Percentiles rank a stretch among this genome's conserved stretches.
Evolutionary conservation across 2,113 vertebrate species (phyloP).

Genomic region (Xiphorhynchus elegans): DNA sequence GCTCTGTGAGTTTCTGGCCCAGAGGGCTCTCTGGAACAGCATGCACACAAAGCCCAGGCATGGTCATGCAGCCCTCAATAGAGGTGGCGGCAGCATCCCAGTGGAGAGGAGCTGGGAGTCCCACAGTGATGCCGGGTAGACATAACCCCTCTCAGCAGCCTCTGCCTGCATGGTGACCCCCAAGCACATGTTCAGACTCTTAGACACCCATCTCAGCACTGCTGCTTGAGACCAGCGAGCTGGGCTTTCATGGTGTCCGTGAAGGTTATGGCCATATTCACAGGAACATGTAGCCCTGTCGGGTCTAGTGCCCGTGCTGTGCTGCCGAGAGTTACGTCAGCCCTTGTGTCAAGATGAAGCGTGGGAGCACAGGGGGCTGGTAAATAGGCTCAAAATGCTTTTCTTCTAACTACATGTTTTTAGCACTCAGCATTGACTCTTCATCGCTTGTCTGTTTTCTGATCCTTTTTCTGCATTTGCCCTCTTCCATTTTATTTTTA

Average conservation of each 20-base stretch:
- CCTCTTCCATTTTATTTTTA: conserved; percentile 8
- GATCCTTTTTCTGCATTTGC: conserved; percentile 10
- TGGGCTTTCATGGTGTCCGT: neutral
- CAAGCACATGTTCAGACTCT: fast-evolving
- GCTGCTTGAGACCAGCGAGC: neutral
- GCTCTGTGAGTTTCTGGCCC: neutral
- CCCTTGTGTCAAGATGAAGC: neutral
- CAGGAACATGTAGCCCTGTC: neutral
- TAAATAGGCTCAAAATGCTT: conserved; percentile 19
- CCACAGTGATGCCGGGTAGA: fast-evolving
- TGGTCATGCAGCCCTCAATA: fast-evolving
- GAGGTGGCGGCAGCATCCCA: neutral
- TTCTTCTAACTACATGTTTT: conserved; percentile 5
- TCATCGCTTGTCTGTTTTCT: neutral
- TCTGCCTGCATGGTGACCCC: fast-evolving
- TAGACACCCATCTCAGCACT: fast-evolving
- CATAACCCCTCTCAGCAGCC: neutral
- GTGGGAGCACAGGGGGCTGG: conserved; percentile 5
- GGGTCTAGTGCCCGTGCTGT: neutral
- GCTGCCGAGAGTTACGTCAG: neutral
- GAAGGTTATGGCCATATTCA: neutral
- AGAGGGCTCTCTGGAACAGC: neutral
- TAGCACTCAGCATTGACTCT: neutral
- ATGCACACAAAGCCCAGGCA: neutral
- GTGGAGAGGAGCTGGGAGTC: neutral